Evolutionary conservation across 1,140 invertebrate species (phyloP), one percentile per base, ranked within the genome.

Genomic region (Papilio xuthus): DNA sequence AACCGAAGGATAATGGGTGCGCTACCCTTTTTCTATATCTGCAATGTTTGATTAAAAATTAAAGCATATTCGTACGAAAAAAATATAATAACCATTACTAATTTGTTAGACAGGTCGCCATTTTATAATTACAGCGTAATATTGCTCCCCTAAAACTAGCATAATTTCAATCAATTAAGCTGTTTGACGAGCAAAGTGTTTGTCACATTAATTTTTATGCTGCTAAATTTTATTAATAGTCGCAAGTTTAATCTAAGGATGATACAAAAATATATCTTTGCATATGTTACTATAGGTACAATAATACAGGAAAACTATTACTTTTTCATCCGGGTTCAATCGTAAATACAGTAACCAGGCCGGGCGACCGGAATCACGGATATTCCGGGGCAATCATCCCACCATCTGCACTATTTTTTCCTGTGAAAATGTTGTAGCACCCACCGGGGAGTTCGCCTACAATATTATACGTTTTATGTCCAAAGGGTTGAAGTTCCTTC

Each of bases 401-500:
- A 56, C 85, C 79, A 90, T 90, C 86, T 88, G 78, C 87, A 87
- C 88, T 89, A 91, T 90, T 91, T 92, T 89, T 88, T 83, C 85
- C 78, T 74, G 84, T 80, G 79, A 87, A 88, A 85, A 87, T 86
- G 85, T 88, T 79, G 85, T 81, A 79, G 80, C 47, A 78, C 26
- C 77, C 85, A 81, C 81, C 0, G 13, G 83, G 83, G 83, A 82
- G 42, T 71, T 72, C 37, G 56, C 72, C 2, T 74, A 20, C 20
- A 77, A 60, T 86, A 84, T 86, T 88, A 83, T 89, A 85, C 88
- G 78, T 87, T 87, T 86, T 85, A 88, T 83, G 82, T 75, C 78
- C 63, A 80, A 79, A 80, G 72, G 70, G 42, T 67, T 78, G 23
- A 13, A 50, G 56, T 76, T 76, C 73, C 73, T 76, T 76, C 41